Percentiles rank a stretch among this genome's conserved stretches.
phyloP scores from a whole-genome alignment of 1,140 invertebrate species.

The Orussus abietinus region DNA sequence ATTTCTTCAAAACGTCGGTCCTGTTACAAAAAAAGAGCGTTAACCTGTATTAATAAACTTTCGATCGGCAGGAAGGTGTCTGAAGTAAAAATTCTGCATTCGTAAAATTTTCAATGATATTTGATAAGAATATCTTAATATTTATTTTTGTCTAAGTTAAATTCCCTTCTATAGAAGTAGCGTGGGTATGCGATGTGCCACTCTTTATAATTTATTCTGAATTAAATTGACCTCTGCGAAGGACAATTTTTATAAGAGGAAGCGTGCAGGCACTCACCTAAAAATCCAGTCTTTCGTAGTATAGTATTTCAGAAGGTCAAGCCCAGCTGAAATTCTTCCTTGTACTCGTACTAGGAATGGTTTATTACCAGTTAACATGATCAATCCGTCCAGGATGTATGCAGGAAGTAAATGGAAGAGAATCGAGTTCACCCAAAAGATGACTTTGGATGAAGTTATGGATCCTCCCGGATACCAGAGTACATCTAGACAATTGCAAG shows the following conservation, averaged over 20 bases:
- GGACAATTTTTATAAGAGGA: too few relatives aligned
- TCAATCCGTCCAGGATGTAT: constrained; percentile 70
- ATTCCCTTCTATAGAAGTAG: too few relatives aligned
- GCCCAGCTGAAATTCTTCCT: constrained; percentile 60
- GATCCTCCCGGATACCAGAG: constrained; percentile 79
- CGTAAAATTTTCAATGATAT: not conserved
- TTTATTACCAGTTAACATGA: constrained; percentile 67
- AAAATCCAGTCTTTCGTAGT: constrained; percentile 83
- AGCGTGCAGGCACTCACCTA: constrained; percentile 52
- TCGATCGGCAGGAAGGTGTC: too few relatives aligned
- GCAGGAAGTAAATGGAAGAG: constrained; percentile 79
- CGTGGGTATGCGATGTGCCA: too few relatives aligned
- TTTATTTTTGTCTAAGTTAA: not conserved
- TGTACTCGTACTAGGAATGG: constrained; percentile 71
- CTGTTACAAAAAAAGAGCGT: constrained; percentile 27
- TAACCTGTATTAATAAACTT: too few relatives aligned
- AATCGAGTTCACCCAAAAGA: constrained; percentile 65
- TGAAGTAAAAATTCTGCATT: not conserved
- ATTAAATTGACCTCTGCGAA: too few relatives aligned
- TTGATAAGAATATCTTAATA: not conserved
- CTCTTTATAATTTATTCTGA: too few relatives aligned
- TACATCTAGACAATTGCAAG: too few relatives aligned
- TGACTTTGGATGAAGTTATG: constrained; percentile 64
- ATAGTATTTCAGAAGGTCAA: constrained; percentile 76
- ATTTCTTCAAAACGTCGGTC: constrained; percentile 65